phyloP scores from a whole-genome alignment of 2,113 vertebrate genomes.

The Nasalis larvatus region DNA sequence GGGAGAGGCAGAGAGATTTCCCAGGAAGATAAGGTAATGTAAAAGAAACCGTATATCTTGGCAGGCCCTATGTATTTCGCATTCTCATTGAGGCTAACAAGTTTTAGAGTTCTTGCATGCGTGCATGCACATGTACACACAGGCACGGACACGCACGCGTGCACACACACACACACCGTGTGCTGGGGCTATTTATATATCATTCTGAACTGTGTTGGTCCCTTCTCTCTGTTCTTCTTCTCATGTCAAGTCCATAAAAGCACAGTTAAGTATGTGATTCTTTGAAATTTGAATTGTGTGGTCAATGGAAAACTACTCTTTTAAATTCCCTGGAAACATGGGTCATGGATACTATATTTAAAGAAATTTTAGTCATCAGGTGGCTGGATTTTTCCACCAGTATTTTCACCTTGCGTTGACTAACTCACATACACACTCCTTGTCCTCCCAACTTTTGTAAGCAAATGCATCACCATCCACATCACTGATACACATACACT shows the following conservation, averaged over 20 bases:
- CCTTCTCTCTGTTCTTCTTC: background rate
- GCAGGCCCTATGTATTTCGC: background rate
- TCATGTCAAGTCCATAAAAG: constrained; percentile 66
- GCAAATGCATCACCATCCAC: background rate
- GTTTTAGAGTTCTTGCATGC: background rate
- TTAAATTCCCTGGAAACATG: constrained; percentile 81
- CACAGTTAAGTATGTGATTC: constrained; percentile 75
- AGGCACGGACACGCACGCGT: fast-evolving
- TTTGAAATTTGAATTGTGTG: constrained; percentile 68
- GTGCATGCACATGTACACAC: background rate
- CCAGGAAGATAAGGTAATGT: background rate
- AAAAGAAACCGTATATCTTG: constrained; percentile 60
- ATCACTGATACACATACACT: background rate
- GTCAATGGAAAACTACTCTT: constrained; percentile 71
- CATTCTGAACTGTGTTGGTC: constrained; percentile 30
- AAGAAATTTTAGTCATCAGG: constrained; percentile 84
- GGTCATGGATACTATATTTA: constrained; percentile 82
- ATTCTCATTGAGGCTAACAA: background rate
- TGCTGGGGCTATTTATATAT: constrained; percentile 28
- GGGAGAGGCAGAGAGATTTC: constrained; percentile 27
- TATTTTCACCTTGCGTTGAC: constrained; percentile 82
- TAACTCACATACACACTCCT: constrained; percentile 73
- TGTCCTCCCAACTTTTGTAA: constrained; percentile 68
- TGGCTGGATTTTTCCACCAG: constrained; percentile 80
- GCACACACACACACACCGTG: background rate